Evolutionary conservation across 2,888 invertebrate genomes (phyloP).

Genomic region (Cerastis rubricosa): DNA sequence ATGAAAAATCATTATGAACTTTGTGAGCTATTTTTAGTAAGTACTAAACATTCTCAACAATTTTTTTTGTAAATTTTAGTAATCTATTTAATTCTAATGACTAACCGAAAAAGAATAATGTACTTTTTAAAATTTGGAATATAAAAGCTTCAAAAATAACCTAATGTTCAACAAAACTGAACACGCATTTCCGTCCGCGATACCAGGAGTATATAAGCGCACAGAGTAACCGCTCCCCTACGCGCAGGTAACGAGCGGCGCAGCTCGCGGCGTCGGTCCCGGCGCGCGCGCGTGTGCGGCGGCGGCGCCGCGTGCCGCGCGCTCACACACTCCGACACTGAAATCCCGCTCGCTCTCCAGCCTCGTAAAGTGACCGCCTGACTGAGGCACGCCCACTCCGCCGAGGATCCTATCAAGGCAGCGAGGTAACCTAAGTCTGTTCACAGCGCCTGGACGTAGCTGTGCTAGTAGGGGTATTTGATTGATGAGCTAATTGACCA

Average conservation of each 20-base stretch:
- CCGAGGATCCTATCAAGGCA: slow-evolving; percentile 32
- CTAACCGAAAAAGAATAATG: not conserved
- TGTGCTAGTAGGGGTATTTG: not conserved
- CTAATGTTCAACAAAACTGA: not conserved
- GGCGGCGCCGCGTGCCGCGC: slow-evolving; percentile 84
- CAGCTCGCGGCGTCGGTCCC: slow-evolving; percentile 87
- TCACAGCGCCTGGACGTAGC: not conserved
- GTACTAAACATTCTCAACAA: not conserved
- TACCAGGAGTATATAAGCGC: slow-evolving; percentile 19
- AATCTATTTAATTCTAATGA: not conserved
- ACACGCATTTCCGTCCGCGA: slow-evolving; percentile 45
- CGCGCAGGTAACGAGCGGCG: slow-evolving; percentile 85
- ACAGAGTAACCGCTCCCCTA: not conserved
- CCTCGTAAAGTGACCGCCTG: slow-evolving; percentile 90
- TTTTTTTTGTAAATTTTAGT: not conserved
- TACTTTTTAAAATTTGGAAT: not conserved
- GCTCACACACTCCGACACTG: slow-evolving; percentile 88
- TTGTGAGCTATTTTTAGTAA: not conserved
- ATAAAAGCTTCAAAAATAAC: not conserved
- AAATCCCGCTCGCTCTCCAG: slow-evolving; percentile 90
- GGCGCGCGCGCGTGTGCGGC: slow-evolving; percentile 88
- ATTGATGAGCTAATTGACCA: slow-evolving; percentile 12
- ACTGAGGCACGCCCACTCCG: slow-evolving; percentile 69
- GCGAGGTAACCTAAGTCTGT: slow-evolving; percentile 45
- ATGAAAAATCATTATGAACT: not conserved